phyloP scores from a whole-genome alignment of 2,113 vertebrate species.

The Hippocampus comes region DNA sequence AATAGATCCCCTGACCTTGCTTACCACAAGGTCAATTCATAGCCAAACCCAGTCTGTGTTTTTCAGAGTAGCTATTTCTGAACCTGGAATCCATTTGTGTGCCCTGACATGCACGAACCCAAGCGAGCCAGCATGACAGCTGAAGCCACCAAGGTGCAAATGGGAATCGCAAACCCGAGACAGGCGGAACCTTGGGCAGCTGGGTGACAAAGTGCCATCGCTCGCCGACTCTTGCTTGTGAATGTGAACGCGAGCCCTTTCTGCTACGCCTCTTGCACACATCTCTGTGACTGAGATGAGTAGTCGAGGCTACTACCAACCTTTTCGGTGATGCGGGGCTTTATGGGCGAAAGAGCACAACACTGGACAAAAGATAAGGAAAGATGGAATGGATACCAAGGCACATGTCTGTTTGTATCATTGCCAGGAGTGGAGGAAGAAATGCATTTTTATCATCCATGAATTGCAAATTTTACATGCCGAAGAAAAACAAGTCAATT shows the following conservation, averaged over 20 bases:
- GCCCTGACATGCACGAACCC: not conserved
- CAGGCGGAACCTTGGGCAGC: not conserved
- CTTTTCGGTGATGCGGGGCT: too few species aligned
- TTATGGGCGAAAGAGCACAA: too few species aligned
- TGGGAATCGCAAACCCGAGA: not conserved
- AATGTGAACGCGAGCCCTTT: not conserved
- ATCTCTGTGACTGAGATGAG: not conserved
- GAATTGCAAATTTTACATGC: too few species aligned
- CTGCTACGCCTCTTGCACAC: not conserved
- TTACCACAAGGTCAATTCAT: not conserved
- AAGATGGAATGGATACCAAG: too few species aligned
- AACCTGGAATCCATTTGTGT: not conserved
- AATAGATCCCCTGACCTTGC: not conserved
- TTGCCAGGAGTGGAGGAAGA: too few species aligned
- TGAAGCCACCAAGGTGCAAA: not conserved
- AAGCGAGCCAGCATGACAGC: not conserved
- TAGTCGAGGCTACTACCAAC: not conserved
- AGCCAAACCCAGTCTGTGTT: not conserved
- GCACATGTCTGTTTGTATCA: too few species aligned
- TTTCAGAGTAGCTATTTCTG: not conserved
- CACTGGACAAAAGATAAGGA: too few species aligned
- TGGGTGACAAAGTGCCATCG: not conserved
- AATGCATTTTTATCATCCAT: too few species aligned
- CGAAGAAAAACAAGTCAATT: not conserved
- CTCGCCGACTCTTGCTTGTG: not conserved